phyloP scores from a whole-genome alignment of 2,888 invertebrate species.

The Pherbina coryleti region DNA sequence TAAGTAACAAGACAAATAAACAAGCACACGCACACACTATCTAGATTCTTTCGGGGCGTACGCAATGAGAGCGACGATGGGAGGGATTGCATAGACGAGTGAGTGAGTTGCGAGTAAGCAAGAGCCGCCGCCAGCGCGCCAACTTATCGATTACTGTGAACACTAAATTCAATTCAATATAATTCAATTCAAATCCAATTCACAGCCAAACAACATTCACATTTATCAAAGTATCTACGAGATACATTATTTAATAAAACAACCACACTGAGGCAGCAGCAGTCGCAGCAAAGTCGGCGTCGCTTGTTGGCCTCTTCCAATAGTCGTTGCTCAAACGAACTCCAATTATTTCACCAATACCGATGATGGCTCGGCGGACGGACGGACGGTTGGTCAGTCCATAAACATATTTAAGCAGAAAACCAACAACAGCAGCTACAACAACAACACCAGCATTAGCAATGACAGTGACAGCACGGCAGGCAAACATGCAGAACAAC shows the following conservation, averaged over 20 bases:
- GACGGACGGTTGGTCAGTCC: background rate
- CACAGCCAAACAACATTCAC: conserved; percentile 17
- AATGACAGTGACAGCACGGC: background rate
- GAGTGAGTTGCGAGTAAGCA: background rate
- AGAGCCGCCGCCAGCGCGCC: conserved; percentile 28
- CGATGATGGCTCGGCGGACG: background rate
- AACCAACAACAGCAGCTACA: background rate
- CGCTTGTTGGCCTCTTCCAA: conserved; percentile 19
- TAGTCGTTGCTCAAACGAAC: too few relatives aligned
- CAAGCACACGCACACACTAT: background rate
- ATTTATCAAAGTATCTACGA: conserved; percentile 30
- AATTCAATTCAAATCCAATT: conserved; percentile 27
- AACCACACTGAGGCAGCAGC: conserved; percentile 23
- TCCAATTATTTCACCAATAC: conserved; percentile 25
- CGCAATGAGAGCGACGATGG: conserved; percentile 8
- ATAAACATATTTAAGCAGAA: background rate
- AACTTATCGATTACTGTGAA: conserved; percentile 45
- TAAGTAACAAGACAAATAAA: too few relatives aligned
- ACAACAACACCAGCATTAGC: background rate
- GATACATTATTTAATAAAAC: conserved; percentile 31
- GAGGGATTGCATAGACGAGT: background rate
- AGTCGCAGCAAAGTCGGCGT: background rate
- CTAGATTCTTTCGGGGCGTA: conserved; percentile 1
- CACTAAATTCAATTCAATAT: background rate
- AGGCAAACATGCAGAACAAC: background rate